These are phyloP conservation scores for Brachypterus glaber DNA, from an alignment of 2,888 invertebrate species.

Conservation along the genomic window DNA sequence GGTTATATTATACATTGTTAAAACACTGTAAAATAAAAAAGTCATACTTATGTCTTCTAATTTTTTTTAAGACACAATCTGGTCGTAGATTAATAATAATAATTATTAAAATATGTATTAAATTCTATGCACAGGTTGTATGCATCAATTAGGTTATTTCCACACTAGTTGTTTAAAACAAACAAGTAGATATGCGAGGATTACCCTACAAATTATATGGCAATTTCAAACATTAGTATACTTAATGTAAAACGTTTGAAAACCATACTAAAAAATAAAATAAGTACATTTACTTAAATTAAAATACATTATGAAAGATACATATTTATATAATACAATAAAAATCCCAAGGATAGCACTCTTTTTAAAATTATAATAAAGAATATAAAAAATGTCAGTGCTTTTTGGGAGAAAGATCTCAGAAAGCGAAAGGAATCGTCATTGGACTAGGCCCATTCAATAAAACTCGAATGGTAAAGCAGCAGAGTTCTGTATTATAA, in stretches of 20 bases:
- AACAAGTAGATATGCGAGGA: slow-evolving; percentile 36
- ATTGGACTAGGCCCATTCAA: slow-evolving; percentile 38
- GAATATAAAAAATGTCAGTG: background rate
- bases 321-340: background rate
- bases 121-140: background rate
- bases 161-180: slow-evolving; percentile 7
- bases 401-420: slow-evolving; percentile 9
- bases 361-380: too few relatives aligned
- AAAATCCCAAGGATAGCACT: too few relatives aligned
- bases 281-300: slow-evolving; percentile 10
- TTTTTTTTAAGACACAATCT: too few relatives aligned
- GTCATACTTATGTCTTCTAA: too few relatives aligned
- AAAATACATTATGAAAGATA: background rate
- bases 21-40: too few relatives aligned
- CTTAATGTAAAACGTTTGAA: slow-evolving; percentile 21
- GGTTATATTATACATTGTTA: too few relatives aligned
- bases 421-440: slow-evolving; percentile 28
- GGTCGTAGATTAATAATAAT: too few relatives aligned
- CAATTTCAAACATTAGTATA: slow-evolving; percentile 21
- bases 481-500: too few relatives aligned
- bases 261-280: slow-evolving; percentile 19
- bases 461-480: slow-evolving; percentile 35
- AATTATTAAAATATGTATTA: too few relatives aligned
- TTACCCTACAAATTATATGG: slow-evolving; percentile 30
- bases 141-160: background rate